Percentiles rank a stretch among this genome's conserved stretches.
These are phyloP conservation scores for Actinemys pallida DNA, from an alignment of 2,113 vertebrate genomes.

Conservation along the genomic window DNA sequence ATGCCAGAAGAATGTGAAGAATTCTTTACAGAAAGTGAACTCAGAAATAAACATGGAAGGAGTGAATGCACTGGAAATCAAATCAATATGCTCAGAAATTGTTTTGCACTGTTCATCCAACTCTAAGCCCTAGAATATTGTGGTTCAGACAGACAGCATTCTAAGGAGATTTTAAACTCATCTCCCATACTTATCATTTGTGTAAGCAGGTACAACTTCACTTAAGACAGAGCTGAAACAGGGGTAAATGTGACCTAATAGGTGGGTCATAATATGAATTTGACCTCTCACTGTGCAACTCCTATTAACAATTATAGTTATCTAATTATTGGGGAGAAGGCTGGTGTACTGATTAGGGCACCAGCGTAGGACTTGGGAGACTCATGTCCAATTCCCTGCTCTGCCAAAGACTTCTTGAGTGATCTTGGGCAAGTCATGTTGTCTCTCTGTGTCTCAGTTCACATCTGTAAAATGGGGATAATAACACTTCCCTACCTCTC, in stretches of 20 bases:
- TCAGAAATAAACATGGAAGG: not conserved
- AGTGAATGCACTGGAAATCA: not conserved
- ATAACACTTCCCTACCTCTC: not conserved
- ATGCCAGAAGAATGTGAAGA: not conserved
- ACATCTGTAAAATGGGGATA: not conserved
- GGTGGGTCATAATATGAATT: not conserved
- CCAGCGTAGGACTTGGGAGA: not conserved
- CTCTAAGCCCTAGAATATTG: not conserved
- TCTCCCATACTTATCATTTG: not conserved
- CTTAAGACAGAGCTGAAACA: not conserved
- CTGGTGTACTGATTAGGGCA: not conserved
- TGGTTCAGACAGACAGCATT: not conserved
- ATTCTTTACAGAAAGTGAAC: not conserved
- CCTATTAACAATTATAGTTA: not conserved
- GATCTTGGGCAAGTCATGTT: not conserved
- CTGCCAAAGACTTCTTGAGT: not conserved
- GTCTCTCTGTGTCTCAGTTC: not conserved
- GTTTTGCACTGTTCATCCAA: not conserved
- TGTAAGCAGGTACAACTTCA: not conserved
- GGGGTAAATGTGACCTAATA: not conserved
- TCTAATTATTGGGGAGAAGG: not conserved
- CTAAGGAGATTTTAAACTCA: not conserved
- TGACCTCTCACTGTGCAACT: not conserved
- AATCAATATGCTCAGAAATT: not conserved
- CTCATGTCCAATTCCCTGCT: not conserved